phyloP scores from a whole-genome alignment of 1,140 invertebrate genomes.

The Bombus picipes region DNA sequence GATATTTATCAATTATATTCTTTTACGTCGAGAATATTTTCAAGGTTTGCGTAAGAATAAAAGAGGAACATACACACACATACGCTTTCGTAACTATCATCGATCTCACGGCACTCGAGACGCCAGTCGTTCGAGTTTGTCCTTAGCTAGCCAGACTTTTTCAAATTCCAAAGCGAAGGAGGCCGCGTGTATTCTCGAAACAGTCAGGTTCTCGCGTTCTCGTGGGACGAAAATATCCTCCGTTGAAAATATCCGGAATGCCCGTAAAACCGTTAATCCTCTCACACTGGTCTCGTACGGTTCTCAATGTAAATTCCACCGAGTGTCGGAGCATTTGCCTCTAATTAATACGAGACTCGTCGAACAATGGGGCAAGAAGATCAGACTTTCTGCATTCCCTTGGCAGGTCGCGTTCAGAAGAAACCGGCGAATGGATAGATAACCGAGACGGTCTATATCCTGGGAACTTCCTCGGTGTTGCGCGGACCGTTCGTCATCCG shows the following conservation, averaged over 20 bases:
- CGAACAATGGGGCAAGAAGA: conserved; percentile 39
- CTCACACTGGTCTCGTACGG: conserved; percentile 11
- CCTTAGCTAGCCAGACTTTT: neutral
- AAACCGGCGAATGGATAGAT: neutral
- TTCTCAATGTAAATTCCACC: conserved; percentile 44
- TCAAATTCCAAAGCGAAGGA: neutral
- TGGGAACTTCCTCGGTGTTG: conserved; percentile 39
- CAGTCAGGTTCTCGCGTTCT: neutral
- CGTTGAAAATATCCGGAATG: conserved; percentile 29
- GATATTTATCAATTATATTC: too few relatives aligned
- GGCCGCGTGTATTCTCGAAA: too few relatives aligned
- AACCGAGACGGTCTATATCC: neutral
- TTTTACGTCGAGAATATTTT: too few relatives aligned
- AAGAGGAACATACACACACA: too few relatives aligned
- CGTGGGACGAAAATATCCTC: neutral
- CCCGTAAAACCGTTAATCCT: conserved; percentile 39
- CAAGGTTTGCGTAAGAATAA: too few relatives aligned
- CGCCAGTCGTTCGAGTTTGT: neutral
- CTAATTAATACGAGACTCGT: conserved; percentile 45
- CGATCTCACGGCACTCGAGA: conserved; percentile 2
- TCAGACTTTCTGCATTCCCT: neutral
- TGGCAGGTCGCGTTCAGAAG: neutral
- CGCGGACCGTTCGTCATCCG: conserved; percentile 10
- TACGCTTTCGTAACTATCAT: neutral
- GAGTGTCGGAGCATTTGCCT: neutral